Conservation (phyloP, 2,888 invertebrate genomes). For the Xestia xanthographa region DNA sequence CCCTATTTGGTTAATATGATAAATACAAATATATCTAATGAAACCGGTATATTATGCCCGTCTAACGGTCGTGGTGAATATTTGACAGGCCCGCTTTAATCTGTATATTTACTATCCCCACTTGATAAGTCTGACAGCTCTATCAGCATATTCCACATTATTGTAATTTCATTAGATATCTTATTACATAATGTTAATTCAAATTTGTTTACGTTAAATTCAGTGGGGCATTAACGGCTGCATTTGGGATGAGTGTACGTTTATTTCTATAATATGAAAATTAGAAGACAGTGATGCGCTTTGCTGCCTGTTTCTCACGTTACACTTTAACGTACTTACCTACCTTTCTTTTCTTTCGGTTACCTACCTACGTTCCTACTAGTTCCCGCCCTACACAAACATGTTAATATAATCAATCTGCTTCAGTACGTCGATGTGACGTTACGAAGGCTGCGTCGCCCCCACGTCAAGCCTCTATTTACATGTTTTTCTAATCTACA, state of each 20-base stretch:
- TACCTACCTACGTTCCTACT: not conserved
- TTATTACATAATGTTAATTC: conserved; percentile 48
- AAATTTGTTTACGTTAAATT: conserved; percentile 49
- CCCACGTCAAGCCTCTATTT: conserved; percentile 74
- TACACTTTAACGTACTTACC: conserved; percentile 31
- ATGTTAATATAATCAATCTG: conserved; percentile 66
- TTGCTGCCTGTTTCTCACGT: conserved; percentile 60
- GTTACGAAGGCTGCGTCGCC: conserved; percentile 62
- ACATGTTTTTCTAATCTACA: conserved; percentile 86
- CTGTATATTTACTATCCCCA: conserved; percentile 43
- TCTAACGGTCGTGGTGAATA: conserved; percentile 39
- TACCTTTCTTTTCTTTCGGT: conserved; percentile 17
- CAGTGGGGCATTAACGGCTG: conserved; percentile 24
- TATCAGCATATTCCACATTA: conserved; percentile 48
- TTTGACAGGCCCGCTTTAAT: conserved; percentile 49
- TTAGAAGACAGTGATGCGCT: conserved; percentile 47
- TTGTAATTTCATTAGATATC: conserved; percentile 57
- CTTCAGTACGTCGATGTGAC: conserved; percentile 59
- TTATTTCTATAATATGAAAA: conserved; percentile 65
- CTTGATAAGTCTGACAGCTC: conserved; percentile 48
- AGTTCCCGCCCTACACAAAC: conserved; percentile 49
- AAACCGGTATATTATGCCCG: conserved; percentile 31
- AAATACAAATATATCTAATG: conserved; percentile 24
- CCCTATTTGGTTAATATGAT: conserved; percentile 10
- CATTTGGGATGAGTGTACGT: conserved; percentile 44